A percentile compares a stretch with the other conserved stretches of the same genome.
Conservation (phyloP, 2,113 vertebrate species). For the Brachypodius melanocephalos region DNA sequence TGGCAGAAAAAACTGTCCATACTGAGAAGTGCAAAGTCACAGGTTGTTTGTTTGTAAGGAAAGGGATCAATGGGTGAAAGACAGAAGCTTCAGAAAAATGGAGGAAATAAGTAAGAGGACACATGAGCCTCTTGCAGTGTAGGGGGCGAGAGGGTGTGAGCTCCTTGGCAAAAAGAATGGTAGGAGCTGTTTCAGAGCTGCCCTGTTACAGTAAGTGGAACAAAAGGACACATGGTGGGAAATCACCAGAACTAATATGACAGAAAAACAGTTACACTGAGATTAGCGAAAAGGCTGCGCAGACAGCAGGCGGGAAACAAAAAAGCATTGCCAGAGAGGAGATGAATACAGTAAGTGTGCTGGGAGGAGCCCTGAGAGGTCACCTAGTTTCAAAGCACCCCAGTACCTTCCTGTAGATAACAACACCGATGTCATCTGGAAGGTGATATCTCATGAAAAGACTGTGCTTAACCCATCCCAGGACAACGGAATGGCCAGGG, state of each 20-base stretch:
- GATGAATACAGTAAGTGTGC: background rate
- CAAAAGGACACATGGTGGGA: background rate
- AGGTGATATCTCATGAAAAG: background rate
- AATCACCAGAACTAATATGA: background rate
- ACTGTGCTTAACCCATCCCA: background rate
- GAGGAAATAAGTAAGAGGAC: background rate
- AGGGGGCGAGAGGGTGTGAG: accelerated
- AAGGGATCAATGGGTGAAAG: background rate
- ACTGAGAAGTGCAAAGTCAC: background rate
- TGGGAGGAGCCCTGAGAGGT: background rate
- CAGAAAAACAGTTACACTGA: background rate
- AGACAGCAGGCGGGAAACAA: background rate
- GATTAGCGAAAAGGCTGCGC: background rate
- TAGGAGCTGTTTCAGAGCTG: background rate
- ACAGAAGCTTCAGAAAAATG: background rate
- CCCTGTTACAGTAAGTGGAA: background rate
- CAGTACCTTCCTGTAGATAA: background rate
- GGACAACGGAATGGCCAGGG: accelerated
- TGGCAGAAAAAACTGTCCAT: background rate
- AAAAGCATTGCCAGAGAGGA: background rate
- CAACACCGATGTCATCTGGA: background rate
- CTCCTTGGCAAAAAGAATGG: background rate
- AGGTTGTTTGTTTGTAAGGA: background rate
- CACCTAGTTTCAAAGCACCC: accelerated
- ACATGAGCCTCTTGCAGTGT: accelerated